Conservation (phyloP, 53 echinoderm and acorn worm genomes). For the Antedon mediterranea region DNA sequence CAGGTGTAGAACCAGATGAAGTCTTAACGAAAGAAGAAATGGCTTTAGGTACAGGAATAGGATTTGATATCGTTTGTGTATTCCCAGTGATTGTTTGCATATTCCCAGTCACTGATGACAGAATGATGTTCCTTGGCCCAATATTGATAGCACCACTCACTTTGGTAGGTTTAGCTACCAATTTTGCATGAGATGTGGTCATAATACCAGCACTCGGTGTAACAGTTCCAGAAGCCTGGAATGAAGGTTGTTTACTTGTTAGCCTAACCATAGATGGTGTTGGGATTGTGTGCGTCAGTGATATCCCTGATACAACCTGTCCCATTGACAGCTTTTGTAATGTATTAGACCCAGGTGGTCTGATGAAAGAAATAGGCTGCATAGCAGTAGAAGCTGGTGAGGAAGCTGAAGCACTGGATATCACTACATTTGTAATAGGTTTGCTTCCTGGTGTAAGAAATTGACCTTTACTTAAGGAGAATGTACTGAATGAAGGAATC, state of each 20-base stretch:
- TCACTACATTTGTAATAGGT: not conserved
- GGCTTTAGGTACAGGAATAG: not conserved
- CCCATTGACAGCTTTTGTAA: not conserved
- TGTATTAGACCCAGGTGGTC: not conserved
- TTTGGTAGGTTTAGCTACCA: not conserved
- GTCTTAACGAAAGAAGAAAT: not conserved
- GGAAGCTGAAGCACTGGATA: not conserved
- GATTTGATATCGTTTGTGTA: not conserved
- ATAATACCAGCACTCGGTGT: not conserved
- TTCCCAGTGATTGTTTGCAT: not conserved
- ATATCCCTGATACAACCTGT: not conserved
- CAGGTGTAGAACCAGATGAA: not conserved
- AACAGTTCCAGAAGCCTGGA: not conserved
- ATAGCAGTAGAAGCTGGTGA: not conserved
- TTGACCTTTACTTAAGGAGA: not conserved
- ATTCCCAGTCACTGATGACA: not conserved
- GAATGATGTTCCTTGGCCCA: no score
- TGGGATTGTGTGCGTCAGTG: not conserved
- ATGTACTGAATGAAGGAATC: not conserved
- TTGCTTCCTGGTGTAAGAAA: not conserved
- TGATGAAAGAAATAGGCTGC: not conserved
- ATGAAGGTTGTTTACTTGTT: not conserved
- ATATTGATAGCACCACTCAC: not conserved
- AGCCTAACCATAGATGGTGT: not conserved
- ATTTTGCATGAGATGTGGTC: not conserved